Base-by-base conservation (phyloP, 1,140 invertebrate species). In the Drosophila triauraria region DNA sequence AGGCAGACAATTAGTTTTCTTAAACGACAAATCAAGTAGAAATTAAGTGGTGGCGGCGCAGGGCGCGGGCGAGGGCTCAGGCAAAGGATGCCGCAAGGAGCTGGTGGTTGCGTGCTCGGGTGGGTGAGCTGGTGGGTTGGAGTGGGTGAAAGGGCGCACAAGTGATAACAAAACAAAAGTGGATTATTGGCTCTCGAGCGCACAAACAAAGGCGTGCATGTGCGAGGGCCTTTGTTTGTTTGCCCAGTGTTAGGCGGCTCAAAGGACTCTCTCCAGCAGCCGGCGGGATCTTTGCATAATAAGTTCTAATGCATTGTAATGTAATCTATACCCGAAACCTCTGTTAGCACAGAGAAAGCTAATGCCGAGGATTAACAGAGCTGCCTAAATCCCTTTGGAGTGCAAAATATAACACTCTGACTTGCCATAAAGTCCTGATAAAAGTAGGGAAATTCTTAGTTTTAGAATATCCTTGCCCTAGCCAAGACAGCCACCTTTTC, bases 1-100 rank as follows among this genome's bases (percentile, higher is more conserved):
- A 90, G 85, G 75, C 87, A 91, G 87, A 91, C 87, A 91, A 91
- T 91, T 91, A 91, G 88, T 91, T 91, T 91, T 87, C 87, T 91
- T 91, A 91, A 91, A 90, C 88, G 87, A 91, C 87, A 91, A 91
- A 91, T 91, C 88, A 91, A 91, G 88, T 91, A 87, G 87, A 91
- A 91, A 87, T 87, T 91, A 91, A 91, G 87, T 91, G 83, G 86
- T 81, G 85, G 79, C 85, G 64, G 84, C 80, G 20, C 20, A 20
- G 68, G 84, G 71, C 48, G 35, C 63, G 75, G 63, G 71, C 48
- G 35, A 67, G 75, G 63, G 53, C 46, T n/a, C n/a, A 27, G 53
- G 38, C 46, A 47, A 70, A 76, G 65, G 74, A 57, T 23, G 56
- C 62, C 62, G 53, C 65, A 79, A 61, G 65, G 50, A 86, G 44